Evolutionary conservation across 2,888 invertebrate species (phyloP).

Genomic region (Xylocampa areola): DNA sequence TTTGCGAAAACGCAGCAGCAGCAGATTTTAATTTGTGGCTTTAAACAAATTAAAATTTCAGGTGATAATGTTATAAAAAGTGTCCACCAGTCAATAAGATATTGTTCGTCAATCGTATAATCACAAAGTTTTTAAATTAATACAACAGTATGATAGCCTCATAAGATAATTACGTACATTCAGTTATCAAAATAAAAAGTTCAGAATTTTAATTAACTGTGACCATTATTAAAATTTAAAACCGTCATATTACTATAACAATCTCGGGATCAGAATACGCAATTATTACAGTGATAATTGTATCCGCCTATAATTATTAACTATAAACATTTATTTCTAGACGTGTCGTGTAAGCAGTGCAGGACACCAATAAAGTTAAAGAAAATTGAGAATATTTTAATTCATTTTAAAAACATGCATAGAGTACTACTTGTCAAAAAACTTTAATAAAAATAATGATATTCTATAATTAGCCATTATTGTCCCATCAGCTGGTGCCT

Average conservation of each 20-base stretch:
- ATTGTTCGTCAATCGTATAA: neutral
- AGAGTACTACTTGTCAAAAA: too few relatives aligned
- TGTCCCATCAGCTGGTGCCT: too few relatives aligned
- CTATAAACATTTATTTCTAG: too few relatives aligned
- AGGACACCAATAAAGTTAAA: too few relatives aligned
- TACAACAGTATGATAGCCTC: conserved; percentile 6
- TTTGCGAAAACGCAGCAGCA: neutral
- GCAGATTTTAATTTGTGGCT: too few relatives aligned
- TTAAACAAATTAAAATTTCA: neutral
- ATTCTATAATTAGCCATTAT: too few relatives aligned
- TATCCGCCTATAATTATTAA: too few relatives aligned
- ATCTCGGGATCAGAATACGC: neutral
- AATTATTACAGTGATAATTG: neutral
- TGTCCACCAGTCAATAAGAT: neutral
- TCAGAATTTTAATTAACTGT: conserved; percentile 6
- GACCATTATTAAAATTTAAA: neutral
- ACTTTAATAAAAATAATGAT: too few relatives aligned
- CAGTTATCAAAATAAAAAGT: conserved; percentile 11
- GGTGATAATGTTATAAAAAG: neutral
- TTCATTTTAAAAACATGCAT: too few relatives aligned
- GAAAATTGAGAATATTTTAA: too few relatives aligned
- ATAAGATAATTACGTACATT: neutral
- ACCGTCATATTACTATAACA: neutral
- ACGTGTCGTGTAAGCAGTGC: too few relatives aligned
- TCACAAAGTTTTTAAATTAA: neutral